Evolutionary conservation across 2,113 vertebrate genomes (phyloP), one percentile per base, ranked within the genome.

Genomic region (Xerus inauris): DNA sequence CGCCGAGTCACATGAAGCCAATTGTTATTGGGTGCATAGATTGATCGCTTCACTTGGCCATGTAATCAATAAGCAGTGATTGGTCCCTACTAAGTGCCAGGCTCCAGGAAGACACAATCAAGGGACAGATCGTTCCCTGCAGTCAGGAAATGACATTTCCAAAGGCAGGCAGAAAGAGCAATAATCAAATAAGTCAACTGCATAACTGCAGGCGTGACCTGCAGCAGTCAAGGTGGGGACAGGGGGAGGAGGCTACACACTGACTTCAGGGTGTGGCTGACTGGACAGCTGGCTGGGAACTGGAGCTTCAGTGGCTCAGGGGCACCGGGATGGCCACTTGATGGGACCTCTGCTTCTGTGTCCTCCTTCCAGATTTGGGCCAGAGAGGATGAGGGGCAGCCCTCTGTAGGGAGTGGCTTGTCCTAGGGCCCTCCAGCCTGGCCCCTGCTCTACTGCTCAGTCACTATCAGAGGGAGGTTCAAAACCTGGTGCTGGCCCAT

Each of bases 11-110:
- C 0, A 3, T 13, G 2, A 0, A 22, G 72, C 28, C 22, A 8
- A n/a, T n/a, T n/a, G n/a, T n/a, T 47, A 4, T 1, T 6, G 0
- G 20, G 24, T n/a, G 38, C 0, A 7, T 0, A 14, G 32, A 65
- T 0, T 0, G 2, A 35, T 42, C 26, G 1, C n/a, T 35, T 10
- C 40, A 28, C 1, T 40, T 10, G 57, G 8, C 28, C 26, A 8
- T 1, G 12, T 51, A 3, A 64, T 16, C 45, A 2, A 19, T 24
- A 8, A 40, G 17, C 0, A 5, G 72, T 26, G 17, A 28, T 1
- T 0, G 5, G 35, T 16, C 45, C 20, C 49, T 45, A 11, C 35
- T 3, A 2, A 13, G 45, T 47, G 28, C 67, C 47, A 24, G 35
- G 45, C 20, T 79, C 73, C 32, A 35, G 7, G 20, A 7, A 20